phyloP scores from a whole-genome alignment of 2,113 vertebrate genomes.

The Eulacestoma nigropectus region DNA sequence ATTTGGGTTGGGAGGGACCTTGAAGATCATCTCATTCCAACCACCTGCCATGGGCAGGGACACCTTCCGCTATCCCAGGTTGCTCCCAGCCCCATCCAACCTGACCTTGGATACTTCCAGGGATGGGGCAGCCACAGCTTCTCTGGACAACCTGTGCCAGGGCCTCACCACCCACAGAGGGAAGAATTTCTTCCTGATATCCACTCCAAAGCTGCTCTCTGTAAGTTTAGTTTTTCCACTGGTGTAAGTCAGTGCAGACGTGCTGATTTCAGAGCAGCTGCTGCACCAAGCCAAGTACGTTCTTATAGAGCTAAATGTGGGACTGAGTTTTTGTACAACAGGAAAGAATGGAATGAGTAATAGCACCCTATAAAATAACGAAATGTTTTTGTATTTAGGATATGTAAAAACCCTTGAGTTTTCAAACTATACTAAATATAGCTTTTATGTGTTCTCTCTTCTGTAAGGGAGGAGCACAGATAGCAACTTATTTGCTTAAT shows the following conservation, averaged over 20 bases:
- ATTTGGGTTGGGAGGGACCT: not conserved
- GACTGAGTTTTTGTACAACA: not conserved
- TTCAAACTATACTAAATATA: not conserved
- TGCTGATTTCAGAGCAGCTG: not conserved
- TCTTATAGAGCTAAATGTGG: not conserved
- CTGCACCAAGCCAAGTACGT: not conserved
- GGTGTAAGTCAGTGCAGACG: not conserved
- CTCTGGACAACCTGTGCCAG: not conserved
- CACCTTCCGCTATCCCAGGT: fast-evolving
- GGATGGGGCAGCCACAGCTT: not conserved
- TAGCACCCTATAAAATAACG: not conserved
- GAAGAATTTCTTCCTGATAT: not conserved
- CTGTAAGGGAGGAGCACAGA: not conserved
- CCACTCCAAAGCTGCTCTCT: not conserved
- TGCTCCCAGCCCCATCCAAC: not conserved
- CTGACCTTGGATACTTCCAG: fast-evolving
- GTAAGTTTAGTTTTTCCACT: not conserved
- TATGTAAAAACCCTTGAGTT: not conserved
- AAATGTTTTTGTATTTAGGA: not conserved
- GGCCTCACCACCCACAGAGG: fast-evolving
- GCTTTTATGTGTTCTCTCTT: not conserved
- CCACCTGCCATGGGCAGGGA: not conserved
- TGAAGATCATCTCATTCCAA: not conserved
- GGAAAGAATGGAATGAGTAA: not conserved
- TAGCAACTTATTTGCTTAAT: not conserved